These are phyloP conservation scores for Argyresthia goedartella DNA, from an alignment of 2,888 invertebrate genomes.

Conservation along the genomic window DNA sequence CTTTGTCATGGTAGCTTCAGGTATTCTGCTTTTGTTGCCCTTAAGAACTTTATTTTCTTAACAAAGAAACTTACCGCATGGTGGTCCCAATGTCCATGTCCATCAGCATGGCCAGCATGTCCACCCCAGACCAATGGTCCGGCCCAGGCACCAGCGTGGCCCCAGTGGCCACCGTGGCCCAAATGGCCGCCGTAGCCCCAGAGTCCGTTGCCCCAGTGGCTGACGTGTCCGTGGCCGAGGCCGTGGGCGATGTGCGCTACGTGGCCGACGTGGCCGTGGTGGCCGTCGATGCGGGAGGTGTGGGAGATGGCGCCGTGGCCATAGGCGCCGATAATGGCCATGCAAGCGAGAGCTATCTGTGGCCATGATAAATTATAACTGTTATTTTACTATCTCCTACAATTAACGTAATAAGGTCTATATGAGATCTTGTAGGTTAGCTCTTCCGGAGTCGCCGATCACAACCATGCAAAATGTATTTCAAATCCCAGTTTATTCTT, in stretches of 20 bases:
- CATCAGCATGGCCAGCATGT: slow-evolving; percentile 10
- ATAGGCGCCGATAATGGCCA: slow-evolving; percentile 26
- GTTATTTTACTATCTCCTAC: background rate
- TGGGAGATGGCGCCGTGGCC: slow-evolving; percentile 36
- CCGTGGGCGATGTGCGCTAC: slow-evolving; percentile 2
- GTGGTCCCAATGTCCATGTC: no score
- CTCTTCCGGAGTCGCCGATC: no score
- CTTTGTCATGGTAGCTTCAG: no score
- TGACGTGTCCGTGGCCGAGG: slow-evolving; percentile 14
- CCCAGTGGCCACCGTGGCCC: slow-evolving; percentile 8
- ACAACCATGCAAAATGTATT: no score
- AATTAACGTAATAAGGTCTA: background rate
- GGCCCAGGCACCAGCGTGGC: slow-evolving; percentile 4
- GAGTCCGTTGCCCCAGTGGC: slow-evolving; percentile 1
- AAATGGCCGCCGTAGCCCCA: slow-evolving; percentile 7
- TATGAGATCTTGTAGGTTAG: background rate
- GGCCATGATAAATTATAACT: background rate
- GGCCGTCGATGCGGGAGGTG: slow-evolving; percentile 19
- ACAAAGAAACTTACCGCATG: no score
- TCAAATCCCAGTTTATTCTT: no score
- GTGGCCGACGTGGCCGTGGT: slow-evolving; percentile 1
- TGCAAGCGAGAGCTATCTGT: slow-evolving; percentile 28
- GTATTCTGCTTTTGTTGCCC: no score
- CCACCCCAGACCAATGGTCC: slow-evolving; percentile 6
- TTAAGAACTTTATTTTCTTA: no score